phyloP scores from a whole-genome alignment of 2,888 invertebrate species.

The Sesamia inferens region DNA sequence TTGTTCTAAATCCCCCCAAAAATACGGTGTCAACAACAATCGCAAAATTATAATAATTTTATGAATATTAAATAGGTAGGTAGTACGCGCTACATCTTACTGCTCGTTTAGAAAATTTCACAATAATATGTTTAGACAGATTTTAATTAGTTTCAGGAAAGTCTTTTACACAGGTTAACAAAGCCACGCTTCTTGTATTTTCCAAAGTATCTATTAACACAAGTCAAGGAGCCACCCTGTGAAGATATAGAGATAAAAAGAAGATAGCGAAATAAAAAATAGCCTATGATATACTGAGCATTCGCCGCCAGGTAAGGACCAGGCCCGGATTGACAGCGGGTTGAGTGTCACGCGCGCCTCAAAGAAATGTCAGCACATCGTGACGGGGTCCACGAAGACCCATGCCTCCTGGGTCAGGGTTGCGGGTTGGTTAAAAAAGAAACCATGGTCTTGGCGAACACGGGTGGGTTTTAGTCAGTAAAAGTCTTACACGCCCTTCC shows the following conservation, averaged over 20 bases:
- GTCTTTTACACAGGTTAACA: neutral
- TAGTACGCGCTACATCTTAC: neutral
- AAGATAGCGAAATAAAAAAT: neutral
- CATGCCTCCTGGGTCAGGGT: too few relatives aligned
- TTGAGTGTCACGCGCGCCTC: too few relatives aligned
- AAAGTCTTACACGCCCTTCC: too few relatives aligned
- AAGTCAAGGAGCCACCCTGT: too few relatives aligned
- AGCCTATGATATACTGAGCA: neutral
- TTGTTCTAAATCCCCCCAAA: neutral
- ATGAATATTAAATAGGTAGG: neutral
- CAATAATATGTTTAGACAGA: neutral
- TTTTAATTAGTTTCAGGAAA: neutral
- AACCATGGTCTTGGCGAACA: too few relatives aligned
- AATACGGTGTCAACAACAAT: neutral
- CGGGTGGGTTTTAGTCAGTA: too few relatives aligned
- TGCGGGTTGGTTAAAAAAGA: too few relatives aligned
- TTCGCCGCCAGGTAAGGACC: too few relatives aligned
- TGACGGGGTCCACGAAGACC: too few relatives aligned
- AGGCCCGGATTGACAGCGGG: too few relatives aligned
- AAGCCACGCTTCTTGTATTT: neutral
- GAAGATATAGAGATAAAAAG: neutral
- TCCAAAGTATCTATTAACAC: neutral
- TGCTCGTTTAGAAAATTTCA: neutral
- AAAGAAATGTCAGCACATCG: too few relatives aligned
- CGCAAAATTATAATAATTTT: neutral